Evolutionary conservation across 2,797 vertebrate genomes (phyloP).

Genomic region (Phataginus tetradactyla): DNA sequence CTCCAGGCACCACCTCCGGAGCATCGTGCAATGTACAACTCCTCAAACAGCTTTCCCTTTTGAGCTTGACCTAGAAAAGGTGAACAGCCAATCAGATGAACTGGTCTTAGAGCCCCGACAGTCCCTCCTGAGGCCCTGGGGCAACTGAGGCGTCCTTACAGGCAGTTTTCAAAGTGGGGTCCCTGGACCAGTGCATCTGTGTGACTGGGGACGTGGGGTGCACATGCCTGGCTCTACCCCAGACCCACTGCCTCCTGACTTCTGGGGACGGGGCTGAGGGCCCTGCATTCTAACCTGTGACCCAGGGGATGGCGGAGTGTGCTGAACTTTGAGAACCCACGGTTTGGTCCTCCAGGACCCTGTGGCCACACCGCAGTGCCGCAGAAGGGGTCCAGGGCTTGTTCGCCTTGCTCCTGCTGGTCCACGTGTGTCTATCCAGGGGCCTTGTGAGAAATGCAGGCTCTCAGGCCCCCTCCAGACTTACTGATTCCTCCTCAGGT

Average conservation of each 20-base stretch:
- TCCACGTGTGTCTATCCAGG: not conserved
- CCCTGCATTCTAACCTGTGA: not conserved
- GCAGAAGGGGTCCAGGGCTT: not conserved
- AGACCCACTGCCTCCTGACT: not conserved
- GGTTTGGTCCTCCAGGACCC: not conserved
- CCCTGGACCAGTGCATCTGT: not conserved
- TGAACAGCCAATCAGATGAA: not conserved
- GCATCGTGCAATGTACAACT: not conserved
- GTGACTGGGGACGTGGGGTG: not conserved
- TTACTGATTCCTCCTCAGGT: not conserved
- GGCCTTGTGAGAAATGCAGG: not conserved
- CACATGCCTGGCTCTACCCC: too few relatives aligned
- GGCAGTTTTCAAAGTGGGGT: not conserved
- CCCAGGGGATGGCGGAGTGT: not conserved
- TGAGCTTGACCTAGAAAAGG: not conserved
- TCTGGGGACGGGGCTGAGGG: not conserved
- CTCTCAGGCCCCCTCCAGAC: not conserved
- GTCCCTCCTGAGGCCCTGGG: not conserved
- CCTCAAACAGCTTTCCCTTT: not conserved
- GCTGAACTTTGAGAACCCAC: not conserved
- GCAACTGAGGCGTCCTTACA: too few relatives aligned
- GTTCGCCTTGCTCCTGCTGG: not conserved
- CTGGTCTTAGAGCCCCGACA: not conserved
- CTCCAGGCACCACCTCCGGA: not conserved
- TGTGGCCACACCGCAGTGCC: rapidly evolving